Evolutionary conservation across 2,888 invertebrate genomes (phyloP).

Genomic region (Brachylomia viminalis): DNA sequence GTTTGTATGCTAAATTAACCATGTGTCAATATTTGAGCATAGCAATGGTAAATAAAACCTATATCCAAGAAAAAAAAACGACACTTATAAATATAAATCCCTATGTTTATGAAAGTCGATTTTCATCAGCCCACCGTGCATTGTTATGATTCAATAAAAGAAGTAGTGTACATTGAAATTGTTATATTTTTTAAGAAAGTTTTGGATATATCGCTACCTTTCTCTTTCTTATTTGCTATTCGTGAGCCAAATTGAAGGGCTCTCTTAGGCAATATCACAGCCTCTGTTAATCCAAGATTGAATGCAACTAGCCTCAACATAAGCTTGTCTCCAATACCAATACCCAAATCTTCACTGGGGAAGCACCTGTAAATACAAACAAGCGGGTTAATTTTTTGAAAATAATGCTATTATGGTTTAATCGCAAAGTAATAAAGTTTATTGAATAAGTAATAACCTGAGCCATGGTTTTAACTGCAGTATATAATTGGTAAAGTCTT

Average conservation of each 20-base stretch:
- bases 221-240: conserved; percentile 97
- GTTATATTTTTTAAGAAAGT: conserved; percentile 72
- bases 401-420: not conserved
- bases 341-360: conserved; percentile 90
- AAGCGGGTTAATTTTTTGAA: too few species aligned
- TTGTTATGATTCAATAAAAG: conserved; percentile 18
- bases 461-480: conserved; percentile 92
- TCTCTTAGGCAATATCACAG: conserved; percentile 95
- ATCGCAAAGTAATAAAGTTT: not conserved
- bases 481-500: conserved; percentile 92
- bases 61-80: too few species aligned
- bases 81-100: too few species aligned
- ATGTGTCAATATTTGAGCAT: too few species aligned
- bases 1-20: too few species aligned
- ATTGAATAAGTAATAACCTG: conserved; percentile 85
- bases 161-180: conserved; percentile 18
- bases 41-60: too few species aligned
- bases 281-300: conserved; percentile 91
- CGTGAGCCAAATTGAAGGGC: conserved; percentile 99
- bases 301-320: conserved; percentile 94
- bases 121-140: too few species aligned
- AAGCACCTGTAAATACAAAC: conserved; percentile 87
- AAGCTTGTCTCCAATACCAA: conserved; percentile 98
- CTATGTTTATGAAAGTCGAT: too few species aligned
- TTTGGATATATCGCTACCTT: conserved; percentile 94